These are phyloP conservation scores for Zootoca vivipara DNA, from an alignment of 2,113 vertebrate genomes.

Conservation along the genomic window DNA sequence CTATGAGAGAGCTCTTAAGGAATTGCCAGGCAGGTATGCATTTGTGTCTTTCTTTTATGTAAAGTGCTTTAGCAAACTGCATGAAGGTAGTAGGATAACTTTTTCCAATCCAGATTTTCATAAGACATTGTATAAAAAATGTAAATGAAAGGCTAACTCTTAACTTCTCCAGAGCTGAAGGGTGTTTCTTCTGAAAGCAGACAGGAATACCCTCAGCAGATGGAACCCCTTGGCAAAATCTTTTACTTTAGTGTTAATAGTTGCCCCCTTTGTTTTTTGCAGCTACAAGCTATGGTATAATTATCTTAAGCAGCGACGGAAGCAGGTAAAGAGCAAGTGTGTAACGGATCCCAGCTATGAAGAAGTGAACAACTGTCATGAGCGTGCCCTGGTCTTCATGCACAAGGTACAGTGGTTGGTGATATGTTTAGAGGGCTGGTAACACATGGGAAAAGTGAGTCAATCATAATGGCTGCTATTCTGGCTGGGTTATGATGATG, in stretches of 20 bases:
- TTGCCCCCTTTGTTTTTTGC: neutral
- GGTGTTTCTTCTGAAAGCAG: neutral
- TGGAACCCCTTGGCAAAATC: neutral
- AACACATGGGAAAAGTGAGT: neutral
- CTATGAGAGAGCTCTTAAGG: slow-evolving; percentile 89
- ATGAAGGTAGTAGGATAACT: neutral
- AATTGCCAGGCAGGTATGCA: slow-evolving; percentile 89
- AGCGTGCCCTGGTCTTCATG: slow-evolving; percentile 93
- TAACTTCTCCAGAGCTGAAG: neutral
- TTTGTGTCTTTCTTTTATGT: neutral
- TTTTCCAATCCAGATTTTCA: neutral
- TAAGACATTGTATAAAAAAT: neutral
- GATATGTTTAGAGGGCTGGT: neutral
- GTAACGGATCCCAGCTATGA: slow-evolving; percentile 84
- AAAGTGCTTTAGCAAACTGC: neutral
- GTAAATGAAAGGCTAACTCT: too few species aligned
- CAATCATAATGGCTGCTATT: neutral
- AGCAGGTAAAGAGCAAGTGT: slow-evolving; percentile 89
- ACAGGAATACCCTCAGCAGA: neutral
- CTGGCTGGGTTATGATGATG: neutral
- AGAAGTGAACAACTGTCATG: slow-evolving; percentile 91
- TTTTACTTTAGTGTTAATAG: neutral
- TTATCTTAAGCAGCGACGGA: slow-evolving; percentile 89
- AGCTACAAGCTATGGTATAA: slow-evolving; percentile 96
- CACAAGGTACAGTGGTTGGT: slow-evolving; percentile 81